phyloP scores from a whole-genome alignment of 1,140 invertebrate species.

The Radopholus similis region DNA sequence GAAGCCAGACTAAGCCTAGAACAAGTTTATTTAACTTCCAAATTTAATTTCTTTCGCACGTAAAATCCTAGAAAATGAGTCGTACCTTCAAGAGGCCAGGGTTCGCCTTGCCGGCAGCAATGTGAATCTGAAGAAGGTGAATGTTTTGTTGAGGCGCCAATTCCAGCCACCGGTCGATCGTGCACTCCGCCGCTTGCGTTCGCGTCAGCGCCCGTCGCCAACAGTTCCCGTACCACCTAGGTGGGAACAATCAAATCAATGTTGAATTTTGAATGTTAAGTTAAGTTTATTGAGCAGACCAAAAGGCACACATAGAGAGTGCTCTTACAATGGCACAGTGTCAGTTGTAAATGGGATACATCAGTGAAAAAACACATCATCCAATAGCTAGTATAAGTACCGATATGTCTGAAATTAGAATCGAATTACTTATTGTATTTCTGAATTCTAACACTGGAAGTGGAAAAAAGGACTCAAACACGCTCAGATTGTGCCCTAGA shows the following conservation, averaged over 20 bases:
- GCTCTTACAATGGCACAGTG: too few species aligned
- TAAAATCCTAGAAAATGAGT: not conserved
- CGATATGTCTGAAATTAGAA: too few species aligned
- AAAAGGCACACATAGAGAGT: too few species aligned
- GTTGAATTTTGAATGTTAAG: not conserved
- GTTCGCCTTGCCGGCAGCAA: slow-evolving; percentile 62
- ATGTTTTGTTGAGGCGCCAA: not conserved
- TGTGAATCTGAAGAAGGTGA: slow-evolving; percentile 54
- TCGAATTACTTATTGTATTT: too few species aligned
- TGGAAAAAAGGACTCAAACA: not conserved
- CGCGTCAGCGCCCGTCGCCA: slow-evolving; percentile 61
- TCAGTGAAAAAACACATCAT: too few species aligned
- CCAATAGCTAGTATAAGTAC: too few species aligned
- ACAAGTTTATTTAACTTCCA: too few species aligned
- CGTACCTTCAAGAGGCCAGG: slow-evolving; percentile 60
- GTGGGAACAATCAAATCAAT: not conserved
- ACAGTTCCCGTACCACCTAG: slow-evolving; percentile 62
- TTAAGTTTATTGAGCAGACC: too few species aligned
- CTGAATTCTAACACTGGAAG: not conserved
- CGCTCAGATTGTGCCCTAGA: too few species aligned
- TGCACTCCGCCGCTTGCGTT: slow-evolving; percentile 63
- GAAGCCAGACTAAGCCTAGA: too few species aligned
- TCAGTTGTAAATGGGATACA: too few species aligned
- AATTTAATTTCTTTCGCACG: too few species aligned
- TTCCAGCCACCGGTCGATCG: slow-evolving; percentile 57